Base-by-base conservation (phyloP, 2,797 vertebrate genomes). In the Orestias chungarensis region DNA sequence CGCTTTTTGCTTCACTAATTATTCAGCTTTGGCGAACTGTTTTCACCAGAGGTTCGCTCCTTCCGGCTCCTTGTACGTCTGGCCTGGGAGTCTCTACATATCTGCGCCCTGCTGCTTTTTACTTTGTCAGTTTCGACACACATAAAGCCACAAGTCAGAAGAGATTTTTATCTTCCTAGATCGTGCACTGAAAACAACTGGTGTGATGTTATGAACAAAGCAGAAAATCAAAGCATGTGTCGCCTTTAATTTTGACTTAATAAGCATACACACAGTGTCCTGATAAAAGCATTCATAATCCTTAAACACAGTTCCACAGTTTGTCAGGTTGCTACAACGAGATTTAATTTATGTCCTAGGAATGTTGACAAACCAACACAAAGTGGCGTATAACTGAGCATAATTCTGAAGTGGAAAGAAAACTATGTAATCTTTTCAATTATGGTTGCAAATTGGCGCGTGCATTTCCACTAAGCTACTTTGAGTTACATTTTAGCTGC, bases 91-190 rank as follows among this genome's bases (percentile, higher is more conserved):
- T 35, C 18, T 31, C 9, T 35, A 2, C 55, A 10, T 8, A 9
- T 6, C 31, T 35, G 31, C 20, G 54, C 54, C 33, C 54, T 59
- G 9, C 29, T 10, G 17, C 29, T 57, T 33, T 33, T 35, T 9
- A n/a, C n/a, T n/a, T 31, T 35, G 55, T 57, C 52, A 29, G 31
- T 7, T 35, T 57, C 55, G 1, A 33, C 18, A 33, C 18, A 33
- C 55, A 57, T 9, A 64, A 64, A 67, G 49, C 9, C 33, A 57
- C 54, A 23, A 66, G 68, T 66, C 25, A 57, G 35, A 42, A 2
- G 29, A 7, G 15, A 50, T 81, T 65, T 38, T 20, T 52, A n/a
- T 54, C 52, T 50, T 33, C 29, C 33, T 25, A 17, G 25, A 12
- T 68, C 12, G 50, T 52, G 2, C n/a, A 27, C n/a, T 52, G n/a